phyloP scores from a whole-genome alignment of 2,797 vertebrate genomes.

The Siniperca obscura region DNA sequence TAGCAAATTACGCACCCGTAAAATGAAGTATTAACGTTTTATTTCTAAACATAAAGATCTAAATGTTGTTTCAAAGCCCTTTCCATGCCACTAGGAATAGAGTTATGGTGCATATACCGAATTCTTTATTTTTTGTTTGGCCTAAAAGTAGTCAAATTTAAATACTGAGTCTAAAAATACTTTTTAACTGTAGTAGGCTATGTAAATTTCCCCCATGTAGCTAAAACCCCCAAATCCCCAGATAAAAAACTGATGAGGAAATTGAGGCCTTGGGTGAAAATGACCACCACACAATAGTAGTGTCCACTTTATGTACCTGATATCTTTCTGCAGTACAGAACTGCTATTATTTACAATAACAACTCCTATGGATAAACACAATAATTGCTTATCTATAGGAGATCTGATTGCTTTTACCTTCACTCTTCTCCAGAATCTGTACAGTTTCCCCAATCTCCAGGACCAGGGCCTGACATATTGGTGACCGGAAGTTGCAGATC shows the following conservation, averaged over 20 bases:
- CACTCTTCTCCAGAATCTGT: constrained; percentile 98
- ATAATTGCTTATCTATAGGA: background rate
- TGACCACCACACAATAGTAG: background rate
- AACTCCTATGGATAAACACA: background rate
- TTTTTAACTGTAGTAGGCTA: background rate
- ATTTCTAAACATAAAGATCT: background rate
- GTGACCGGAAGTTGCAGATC: constrained; percentile 96
- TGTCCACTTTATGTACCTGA: background rate
- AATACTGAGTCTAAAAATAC: background rate
- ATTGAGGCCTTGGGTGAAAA: background rate
- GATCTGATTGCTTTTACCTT: constrained; percentile 86
- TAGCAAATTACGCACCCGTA: background rate
- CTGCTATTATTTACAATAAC: background rate
- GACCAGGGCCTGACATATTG: constrained; percentile 93
- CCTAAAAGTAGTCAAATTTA: background rate
- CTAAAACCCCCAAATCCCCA: background rate
- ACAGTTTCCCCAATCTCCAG: constrained; percentile 99
- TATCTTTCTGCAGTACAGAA: background rate
- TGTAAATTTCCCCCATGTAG: background rate
- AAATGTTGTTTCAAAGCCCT: background rate
- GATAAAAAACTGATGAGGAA: background rate
- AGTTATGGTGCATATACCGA: background rate
- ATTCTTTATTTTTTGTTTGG: background rate
- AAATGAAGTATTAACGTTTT: background rate
- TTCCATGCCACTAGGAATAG: background rate